Evolutionary conservation across 2,888 invertebrate species (phyloP).

Genomic region (Antheraea assamensis): DNA sequence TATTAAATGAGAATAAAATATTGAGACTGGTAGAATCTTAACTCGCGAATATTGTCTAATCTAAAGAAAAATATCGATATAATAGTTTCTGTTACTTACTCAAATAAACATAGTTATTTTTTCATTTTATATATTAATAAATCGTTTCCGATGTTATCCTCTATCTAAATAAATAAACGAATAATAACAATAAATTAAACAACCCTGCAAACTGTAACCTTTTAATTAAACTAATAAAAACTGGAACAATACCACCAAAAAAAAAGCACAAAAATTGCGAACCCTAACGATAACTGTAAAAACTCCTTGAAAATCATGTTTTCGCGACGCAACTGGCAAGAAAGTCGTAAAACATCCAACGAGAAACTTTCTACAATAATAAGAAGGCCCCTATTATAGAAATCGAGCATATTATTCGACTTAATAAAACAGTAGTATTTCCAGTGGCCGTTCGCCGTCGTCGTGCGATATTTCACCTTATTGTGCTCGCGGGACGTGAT

Average conservation of each 20-base stretch:
- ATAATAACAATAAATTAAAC: neutral
- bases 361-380: neutral
- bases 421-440: conserved; percentile 31
- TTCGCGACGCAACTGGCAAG: conserved; percentile 13
- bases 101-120: too few relatives aligned
- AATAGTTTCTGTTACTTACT: too few relatives aligned
- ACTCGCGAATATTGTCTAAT: too few relatives aligned
- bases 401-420: conserved; percentile 12
- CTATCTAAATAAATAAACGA: neutral
- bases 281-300: conserved; percentile 11
- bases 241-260: neutral
- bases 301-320: conserved; percentile 13
- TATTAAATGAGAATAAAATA: too few relatives aligned
- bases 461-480: conserved; percentile 41
- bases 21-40: too few relatives aligned
- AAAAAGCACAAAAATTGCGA: neutral
- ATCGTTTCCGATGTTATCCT: neutral
- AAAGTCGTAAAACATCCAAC: conserved; percentile 12
- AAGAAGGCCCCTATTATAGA: conserved; percentile 14
- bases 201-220: neutral
- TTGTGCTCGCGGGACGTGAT: conserved; percentile 32
- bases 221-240: conserved; percentile 12
- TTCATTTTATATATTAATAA: too few relatives aligned
- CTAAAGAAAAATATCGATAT: too few relatives aligned
- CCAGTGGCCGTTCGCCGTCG: conserved; percentile 13